These are phyloP conservation scores for Odobenus rosmarus DNA, from an alignment of 2,113 vertebrate species.

Conservation along the genomic window DNA sequence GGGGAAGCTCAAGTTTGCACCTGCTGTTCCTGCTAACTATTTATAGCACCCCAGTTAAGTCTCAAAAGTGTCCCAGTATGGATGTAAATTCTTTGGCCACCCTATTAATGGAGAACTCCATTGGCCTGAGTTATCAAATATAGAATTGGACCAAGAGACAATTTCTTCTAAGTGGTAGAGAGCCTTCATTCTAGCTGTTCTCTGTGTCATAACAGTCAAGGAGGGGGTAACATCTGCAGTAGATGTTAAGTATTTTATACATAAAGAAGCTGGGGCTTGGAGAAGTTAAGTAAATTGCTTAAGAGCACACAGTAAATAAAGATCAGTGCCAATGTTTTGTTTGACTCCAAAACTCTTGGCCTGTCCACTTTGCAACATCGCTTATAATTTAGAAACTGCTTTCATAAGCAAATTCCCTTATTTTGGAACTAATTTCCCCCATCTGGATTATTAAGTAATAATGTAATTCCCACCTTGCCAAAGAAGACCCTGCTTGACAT, in stretches of 20 bases:
- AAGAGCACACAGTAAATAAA: background rate
- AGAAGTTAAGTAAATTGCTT: background rate
- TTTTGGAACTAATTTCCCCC: background rate
- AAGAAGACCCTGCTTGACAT: constrained; percentile 21
- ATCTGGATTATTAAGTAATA: constrained; percentile 48
- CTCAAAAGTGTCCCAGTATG: background rate
- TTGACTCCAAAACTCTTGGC: background rate
- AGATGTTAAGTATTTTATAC: background rate
- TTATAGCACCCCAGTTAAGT: background rate
- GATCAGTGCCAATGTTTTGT: background rate
- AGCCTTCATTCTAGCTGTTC: background rate
- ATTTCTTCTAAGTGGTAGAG: background rate
- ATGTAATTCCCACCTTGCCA: constrained; percentile 13
- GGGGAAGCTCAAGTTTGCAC: background rate
- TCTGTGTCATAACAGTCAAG: background rate
- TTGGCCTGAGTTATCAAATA: background rate
- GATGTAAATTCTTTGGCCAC: background rate
- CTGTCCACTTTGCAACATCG: background rate
- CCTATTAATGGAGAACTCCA: background rate
- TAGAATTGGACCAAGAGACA: background rate
- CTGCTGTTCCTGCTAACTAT: background rate
- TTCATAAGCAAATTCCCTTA: background rate
- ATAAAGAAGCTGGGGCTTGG: background rate
- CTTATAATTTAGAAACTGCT: background rate
- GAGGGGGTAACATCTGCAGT: background rate